Evolutionary conservation across 2,888 invertebrate species (phyloP), one percentile per base, ranked within the genome.

Genomic region (Opisthograptis luteolata): DNA sequence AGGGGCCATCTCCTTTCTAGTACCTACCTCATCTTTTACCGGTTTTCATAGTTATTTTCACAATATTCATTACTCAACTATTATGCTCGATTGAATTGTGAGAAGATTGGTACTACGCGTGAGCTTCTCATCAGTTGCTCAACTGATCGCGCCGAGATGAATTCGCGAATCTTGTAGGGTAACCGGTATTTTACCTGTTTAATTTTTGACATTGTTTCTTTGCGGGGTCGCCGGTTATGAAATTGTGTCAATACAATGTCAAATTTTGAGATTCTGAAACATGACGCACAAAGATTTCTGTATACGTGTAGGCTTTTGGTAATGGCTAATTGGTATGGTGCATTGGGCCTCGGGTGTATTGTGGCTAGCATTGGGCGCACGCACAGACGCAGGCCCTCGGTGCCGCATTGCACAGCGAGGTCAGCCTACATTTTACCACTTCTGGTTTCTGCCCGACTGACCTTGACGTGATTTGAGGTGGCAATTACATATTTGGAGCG

Each of bases 391-490:
- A 61, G 51, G 52, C 41, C 45, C 53, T 58, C 47, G 41, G 36
- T 61, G 65, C 79, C 76, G 76, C 81, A 79, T 78, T 79, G 74
- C 74, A 71, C 53, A 57, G 60, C 81, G 75, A 84, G 87, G 84
- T 79, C 84, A 80, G 55, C 70, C 76, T 70, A 81, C 76, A 80
- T 81, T 74, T 78, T 75, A 75, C 66, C 70, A 76, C 76, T 86
- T 84, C 83, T 82, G 77, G 82, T 86, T 83, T 77, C 76, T 78
- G 76, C 60, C 74, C 70, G 68, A 73, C 67, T 81, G 77, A 84
- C 84, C 84, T 86, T 86, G 81, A 65, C 70, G 76, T 67, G 66
- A 69, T 81, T 79, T 81, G 76, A 80, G 81, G 79, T 82, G 81
- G 76, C 76, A 76, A 79, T 81, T 81, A 79, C 75, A 76, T 72